phyloP scores from a whole-genome alignment of 1,140 invertebrate species.

The Bilobella aurantiaca region DNA sequence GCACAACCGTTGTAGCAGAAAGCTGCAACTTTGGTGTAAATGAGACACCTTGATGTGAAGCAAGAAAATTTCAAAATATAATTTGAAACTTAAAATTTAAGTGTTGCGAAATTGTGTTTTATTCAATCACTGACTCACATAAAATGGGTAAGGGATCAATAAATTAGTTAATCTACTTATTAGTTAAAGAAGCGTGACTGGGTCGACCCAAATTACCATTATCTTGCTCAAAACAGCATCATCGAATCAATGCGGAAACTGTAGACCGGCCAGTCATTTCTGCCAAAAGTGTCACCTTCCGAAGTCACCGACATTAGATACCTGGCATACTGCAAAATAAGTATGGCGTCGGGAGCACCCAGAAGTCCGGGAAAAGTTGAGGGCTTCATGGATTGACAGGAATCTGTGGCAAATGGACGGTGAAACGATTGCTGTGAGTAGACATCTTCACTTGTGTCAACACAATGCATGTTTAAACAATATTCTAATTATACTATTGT shows the following conservation, averaged over 20 bases:
- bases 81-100: no score
- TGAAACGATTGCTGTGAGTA: neutral
- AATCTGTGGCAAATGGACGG: neutral
- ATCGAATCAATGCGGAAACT: slow-evolving; percentile 1
- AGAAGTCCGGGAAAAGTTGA: neutral
- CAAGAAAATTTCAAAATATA: no score
- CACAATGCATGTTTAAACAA: neutral
- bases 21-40: no score
- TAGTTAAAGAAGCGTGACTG: neutral
- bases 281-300: neutral
- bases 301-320: neutral
- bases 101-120: no score
- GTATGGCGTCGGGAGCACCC: neutral
- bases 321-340: neutral
- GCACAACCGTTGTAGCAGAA: no score
- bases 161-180: neutral
- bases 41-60: no score
- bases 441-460: neutral
- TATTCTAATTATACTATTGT: neutral
- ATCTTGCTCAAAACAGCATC: neutral
- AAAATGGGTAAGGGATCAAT: no score
- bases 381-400: neutral
- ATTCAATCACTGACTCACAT: no score
- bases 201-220: neutral
- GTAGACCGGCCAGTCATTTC: neutral